Percentiles rank a stretch among this genome's conserved stretches.
These are phyloP conservation scores for Porites cylindrica DNA, from an alignment of 92 coral and sea anemone species.

Conservation along the genomic window DNA sequence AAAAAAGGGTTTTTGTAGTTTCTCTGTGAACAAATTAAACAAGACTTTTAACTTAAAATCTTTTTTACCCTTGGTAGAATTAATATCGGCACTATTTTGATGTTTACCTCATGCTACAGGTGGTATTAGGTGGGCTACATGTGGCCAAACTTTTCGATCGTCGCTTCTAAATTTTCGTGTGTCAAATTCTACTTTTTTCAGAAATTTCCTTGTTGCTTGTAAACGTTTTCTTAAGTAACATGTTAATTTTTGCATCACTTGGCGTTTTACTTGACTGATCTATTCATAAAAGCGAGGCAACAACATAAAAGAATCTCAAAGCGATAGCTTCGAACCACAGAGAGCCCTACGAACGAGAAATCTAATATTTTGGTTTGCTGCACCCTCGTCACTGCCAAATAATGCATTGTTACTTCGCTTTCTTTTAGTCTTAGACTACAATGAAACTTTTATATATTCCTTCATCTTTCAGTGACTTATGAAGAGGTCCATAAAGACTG, in stretches of 20 bases:
- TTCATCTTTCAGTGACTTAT: not conserved
- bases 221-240: not conserved
- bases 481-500: not conserved
- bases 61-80: not conserved
- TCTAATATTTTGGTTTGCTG: no score
- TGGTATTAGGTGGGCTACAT: slow-evolving; percentile 46
- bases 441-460: not conserved
- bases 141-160: slow-evolving; percentile 19
- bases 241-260: not conserved
- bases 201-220: not conserved
- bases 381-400: no score
- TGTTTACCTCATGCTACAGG: slow-evolving; percentile 24
- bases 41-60: not conserved
- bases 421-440: not conserved
- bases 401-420: not conserved
- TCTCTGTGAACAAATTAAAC: not conserved
- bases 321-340: not conserved
- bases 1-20: no score
- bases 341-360: no score
- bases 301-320: not conserved
- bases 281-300: no score
- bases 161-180: not conserved
- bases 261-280: not conserved
- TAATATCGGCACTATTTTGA: not conserved
- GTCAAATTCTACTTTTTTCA: not conserved